Conservation (phyloP, 2,888 invertebrate genomes). For the Clepsis dumicolana region DNA sequence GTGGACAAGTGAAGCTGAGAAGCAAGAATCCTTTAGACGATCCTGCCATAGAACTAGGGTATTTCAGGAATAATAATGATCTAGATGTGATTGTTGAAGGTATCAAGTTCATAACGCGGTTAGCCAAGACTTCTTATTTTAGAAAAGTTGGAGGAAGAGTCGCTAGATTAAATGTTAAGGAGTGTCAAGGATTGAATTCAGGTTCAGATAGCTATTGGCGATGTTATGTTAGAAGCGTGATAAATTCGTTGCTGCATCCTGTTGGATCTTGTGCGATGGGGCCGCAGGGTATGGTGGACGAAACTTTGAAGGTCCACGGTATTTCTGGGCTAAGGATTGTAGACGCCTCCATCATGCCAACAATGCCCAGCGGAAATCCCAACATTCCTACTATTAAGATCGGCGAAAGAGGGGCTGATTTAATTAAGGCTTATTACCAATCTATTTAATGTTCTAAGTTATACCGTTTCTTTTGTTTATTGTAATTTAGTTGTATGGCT, state of each 20-base stretch:
- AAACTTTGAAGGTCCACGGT: constrained; percentile 65
- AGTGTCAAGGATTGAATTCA: constrained; percentile 79
- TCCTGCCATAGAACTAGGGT: constrained; percentile 70
- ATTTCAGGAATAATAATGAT: constrained; percentile 63
- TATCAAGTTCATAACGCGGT: constrained; percentile 60
- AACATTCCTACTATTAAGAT: constrained; percentile 78
- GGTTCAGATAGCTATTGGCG: constrained; percentile 87
- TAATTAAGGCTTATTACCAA: constrained; percentile 67
- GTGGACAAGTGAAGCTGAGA: constrained; percentile 66
- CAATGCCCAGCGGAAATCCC: constrained; percentile 72
- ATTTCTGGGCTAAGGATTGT: constrained; percentile 65
- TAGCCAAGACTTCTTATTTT: constrained; percentile 65
- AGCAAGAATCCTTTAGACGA: constrained; percentile 66
- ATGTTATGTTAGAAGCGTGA: constrained; percentile 86
- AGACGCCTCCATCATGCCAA: constrained; percentile 76
- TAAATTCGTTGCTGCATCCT: constrained; percentile 87
- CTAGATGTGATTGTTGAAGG: constrained; percentile 59
- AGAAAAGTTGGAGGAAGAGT: constrained; percentile 59
- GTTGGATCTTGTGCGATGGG: constrained; percentile 81
- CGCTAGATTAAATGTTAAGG: constrained; percentile 70
- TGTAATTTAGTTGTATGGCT: too few relatives aligned
- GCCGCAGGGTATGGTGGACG: constrained; percentile 69
- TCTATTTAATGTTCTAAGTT: constrained; percentile 5
- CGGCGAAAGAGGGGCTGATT: constrained; percentile 75
- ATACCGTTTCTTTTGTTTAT: background rate